These are phyloP conservation scores for Dendrocopos noguchii DNA, from an alignment of 2,113 vertebrate species.

Conservation along the genomic window DNA sequence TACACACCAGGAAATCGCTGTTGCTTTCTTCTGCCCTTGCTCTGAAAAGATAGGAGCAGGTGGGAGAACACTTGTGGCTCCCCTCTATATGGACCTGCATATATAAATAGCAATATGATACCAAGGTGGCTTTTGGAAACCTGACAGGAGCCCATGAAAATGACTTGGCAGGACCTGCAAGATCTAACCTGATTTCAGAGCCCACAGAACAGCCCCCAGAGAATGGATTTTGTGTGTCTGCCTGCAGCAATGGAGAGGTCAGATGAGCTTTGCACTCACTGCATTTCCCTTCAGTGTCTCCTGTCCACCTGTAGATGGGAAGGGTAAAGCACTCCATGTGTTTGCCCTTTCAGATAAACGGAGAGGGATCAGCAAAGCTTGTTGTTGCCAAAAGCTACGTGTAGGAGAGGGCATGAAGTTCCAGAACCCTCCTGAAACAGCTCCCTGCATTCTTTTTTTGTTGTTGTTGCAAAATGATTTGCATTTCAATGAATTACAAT, in stretches of 20 bases:
- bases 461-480: not conserved
- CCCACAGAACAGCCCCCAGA: not conserved
- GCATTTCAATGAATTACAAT: not conserved
- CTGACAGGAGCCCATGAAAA: not conserved
- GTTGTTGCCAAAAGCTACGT: accelerated
- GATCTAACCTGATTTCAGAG: not conserved
- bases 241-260: accelerated
- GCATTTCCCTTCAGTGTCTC: not conserved
- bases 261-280: not conserved
- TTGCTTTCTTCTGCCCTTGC: not conserved
- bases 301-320: accelerated
- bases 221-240: not conserved
- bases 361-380: accelerated
- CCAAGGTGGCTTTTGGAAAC: not conserved
- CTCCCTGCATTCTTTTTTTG: not conserved
- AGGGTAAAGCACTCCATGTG: accelerated
- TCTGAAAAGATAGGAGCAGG: not conserved
- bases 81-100: not conserved
- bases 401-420: not conserved
- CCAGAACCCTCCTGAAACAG: not conserved
- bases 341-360: not conserved
- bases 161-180: not conserved
- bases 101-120: not conserved
- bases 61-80: not conserved
- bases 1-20: not conserved